phyloP scores from a whole-genome alignment of 1,140 invertebrate species.

The Oncopeltus fasciatus region DNA sequence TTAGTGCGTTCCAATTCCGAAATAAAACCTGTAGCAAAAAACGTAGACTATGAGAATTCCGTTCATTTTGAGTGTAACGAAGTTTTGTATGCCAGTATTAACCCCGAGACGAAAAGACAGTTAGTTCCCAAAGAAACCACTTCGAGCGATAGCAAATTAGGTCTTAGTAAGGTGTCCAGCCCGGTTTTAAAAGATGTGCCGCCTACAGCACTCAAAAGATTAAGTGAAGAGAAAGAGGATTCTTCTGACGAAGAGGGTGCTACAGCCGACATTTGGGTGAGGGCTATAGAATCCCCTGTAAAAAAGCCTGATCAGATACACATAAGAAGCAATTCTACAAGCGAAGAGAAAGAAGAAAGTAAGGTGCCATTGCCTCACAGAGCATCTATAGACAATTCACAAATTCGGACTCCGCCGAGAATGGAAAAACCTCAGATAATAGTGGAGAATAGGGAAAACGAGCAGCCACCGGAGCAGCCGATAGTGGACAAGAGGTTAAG shows the following conservation, averaged over 20 bases:
- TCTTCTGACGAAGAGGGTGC: slow-evolving; percentile 24
- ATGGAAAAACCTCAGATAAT: slow-evolving; percentile 10
- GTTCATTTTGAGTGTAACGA: background rate
- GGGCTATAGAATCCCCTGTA: slow-evolving; percentile 26
- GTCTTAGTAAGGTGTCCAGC: background rate
- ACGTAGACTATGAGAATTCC: slow-evolving; percentile 2
- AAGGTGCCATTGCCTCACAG: background rate
- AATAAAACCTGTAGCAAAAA: background rate
- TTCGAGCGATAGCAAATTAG: background rate
- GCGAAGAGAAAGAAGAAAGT: slow-evolving; percentile 10
- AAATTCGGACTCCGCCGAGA: slow-evolving; percentile 1
- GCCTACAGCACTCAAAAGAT: background rate
- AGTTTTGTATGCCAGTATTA: background rate
- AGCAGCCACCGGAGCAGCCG: background rate
- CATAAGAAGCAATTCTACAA: slow-evolving; percentile 9
- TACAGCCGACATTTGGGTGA: slow-evolving; percentile 26
- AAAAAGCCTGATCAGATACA: slow-evolving; percentile 16
- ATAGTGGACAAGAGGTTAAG: slow-evolving; percentile 8
- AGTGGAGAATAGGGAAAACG: slow-evolving; percentile 7
- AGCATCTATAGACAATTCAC: slow-evolving; percentile 15
- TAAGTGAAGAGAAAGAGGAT: slow-evolving; percentile 15
- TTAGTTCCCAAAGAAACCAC: background rate
- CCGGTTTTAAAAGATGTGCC: background rate
- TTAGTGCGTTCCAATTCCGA: slow-evolving; percentile 1
- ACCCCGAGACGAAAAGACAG: slow-evolving; percentile 8